These are phyloP conservation scores for Hofmannophila pseudospretella DNA, from an alignment of 2,888 invertebrate species.

Conservation along the genomic window DNA sequence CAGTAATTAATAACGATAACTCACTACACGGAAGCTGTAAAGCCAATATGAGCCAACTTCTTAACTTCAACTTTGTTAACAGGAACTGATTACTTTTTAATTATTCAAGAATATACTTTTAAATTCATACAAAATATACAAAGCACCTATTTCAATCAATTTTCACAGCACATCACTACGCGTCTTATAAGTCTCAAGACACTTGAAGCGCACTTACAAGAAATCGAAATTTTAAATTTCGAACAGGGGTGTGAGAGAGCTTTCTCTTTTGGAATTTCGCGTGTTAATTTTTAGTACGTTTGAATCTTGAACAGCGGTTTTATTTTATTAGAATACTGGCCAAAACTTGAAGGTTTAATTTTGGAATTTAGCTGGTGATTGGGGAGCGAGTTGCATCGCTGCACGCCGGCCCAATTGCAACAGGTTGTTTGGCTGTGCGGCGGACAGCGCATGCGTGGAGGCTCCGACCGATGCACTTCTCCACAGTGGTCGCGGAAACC, in stretches of 20 bases:
- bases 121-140: constrained; percentile 32
- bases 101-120: constrained; percentile 14
- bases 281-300: constrained; percentile 17
- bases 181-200: constrained; percentile 52
- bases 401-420: constrained; percentile 72
- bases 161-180: constrained; percentile 53
- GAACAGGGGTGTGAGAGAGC: constrained; percentile 1
- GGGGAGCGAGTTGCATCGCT: constrained; percentile 64
- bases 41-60: constrained; percentile 3
- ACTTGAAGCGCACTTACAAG: constrained; percentile 46
- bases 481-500: constrained; percentile 43
- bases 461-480: constrained; percentile 42
- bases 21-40: constrained; percentile 8
- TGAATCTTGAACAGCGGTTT: constrained; percentile 2
- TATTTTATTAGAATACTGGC: neutral
- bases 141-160: constrained; percentile 56
- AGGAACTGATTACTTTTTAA: constrained; percentile 34
- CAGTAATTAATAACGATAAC: neutral
- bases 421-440: constrained; percentile 70
- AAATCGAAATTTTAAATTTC: constrained; percentile 28
- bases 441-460: constrained; percentile 53
- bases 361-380: constrained; percentile 39
- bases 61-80: constrained; percentile 7
- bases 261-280: constrained; percentile 20
- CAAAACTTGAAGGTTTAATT: constrained; percentile 9